A percentile compares a stretch with the other conserved stretches of the same genome.
phyloP scores from a whole-genome alignment of 2,113 vertebrate genomes.

The Natator depressus region DNA sequence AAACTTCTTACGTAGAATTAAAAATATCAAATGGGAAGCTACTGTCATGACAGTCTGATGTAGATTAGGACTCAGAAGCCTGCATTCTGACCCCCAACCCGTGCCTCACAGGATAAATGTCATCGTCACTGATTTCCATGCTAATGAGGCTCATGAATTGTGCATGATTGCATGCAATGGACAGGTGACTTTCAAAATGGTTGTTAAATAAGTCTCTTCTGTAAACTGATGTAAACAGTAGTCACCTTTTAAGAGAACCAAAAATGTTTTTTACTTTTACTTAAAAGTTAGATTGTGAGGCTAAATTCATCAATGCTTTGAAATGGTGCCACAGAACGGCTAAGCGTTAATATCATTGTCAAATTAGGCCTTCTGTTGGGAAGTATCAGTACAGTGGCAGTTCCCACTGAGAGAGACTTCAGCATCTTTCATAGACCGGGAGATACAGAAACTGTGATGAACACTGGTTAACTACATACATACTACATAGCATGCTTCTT shows the following conservation, averaged over 20 bases:
- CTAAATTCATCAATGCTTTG: constrained; percentile 33
- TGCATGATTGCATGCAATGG: neutral
- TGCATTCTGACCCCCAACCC: neutral
- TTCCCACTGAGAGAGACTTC: constrained; percentile 37
- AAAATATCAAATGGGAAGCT: neutral
- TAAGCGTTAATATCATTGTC: constrained; percentile 38
- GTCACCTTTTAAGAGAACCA: neutral
- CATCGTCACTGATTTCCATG: neutral
- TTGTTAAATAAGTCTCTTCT: neutral
- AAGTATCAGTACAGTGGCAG: constrained; percentile 46
- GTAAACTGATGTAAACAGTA: neutral
- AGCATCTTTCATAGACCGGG: constrained; percentile 24
- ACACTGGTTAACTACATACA: neutral
- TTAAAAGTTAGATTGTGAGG: neutral
- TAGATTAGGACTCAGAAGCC: neutral
- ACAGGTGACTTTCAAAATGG: neutral
- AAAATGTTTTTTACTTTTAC: neutral
- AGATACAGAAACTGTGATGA: neutral
- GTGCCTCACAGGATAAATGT: neutral
- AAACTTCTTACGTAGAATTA: neutral
- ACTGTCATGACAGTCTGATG: neutral
- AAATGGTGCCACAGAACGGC: constrained; percentile 49
- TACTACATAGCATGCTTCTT: neutral
- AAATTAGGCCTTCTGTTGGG: constrained; percentile 53
- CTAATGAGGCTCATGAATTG: neutral